These are phyloP conservation scores for Struthio camelus DNA, from an alignment of 2,113 vertebrate species.

Conservation along the genomic window DNA sequence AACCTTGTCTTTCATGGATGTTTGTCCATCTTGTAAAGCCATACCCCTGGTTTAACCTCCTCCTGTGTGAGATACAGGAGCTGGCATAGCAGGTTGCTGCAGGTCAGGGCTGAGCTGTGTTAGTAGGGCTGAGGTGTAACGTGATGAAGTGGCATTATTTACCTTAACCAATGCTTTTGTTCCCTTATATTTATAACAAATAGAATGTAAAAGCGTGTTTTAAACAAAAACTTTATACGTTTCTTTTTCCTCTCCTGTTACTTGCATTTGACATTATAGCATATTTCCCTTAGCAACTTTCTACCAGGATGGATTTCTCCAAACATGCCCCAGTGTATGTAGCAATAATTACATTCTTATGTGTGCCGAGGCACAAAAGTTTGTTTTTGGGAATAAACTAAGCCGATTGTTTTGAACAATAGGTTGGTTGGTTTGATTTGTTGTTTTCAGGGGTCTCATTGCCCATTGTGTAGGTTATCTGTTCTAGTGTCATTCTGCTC, in stretches of 20 bases:
- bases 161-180: neutral
- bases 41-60: neutral
- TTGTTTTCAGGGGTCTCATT: neutral
- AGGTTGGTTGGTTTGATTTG: neutral
- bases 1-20: neutral
- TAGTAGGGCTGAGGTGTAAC: neutral
- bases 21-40: neutral
- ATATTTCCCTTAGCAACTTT: neutral
- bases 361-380: neutral
- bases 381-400: neutral
- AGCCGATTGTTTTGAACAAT: neutral
- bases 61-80: accelerated
- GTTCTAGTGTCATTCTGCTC: neutral
- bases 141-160: neutral
- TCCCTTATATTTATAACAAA: neutral
- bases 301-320: neutral
- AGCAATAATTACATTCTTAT: neutral
- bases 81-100: neutral
- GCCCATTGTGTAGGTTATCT: neutral
- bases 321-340: neutral
- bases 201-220: neutral
- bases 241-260: neutral
- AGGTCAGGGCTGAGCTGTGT: neutral
- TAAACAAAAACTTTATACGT: neutral
- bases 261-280: neutral